Evolutionary conservation across 2,797 vertebrate species (phyloP), one percentile per base, ranked within the genome.

Genomic region (Pampus argenteus): DNA sequence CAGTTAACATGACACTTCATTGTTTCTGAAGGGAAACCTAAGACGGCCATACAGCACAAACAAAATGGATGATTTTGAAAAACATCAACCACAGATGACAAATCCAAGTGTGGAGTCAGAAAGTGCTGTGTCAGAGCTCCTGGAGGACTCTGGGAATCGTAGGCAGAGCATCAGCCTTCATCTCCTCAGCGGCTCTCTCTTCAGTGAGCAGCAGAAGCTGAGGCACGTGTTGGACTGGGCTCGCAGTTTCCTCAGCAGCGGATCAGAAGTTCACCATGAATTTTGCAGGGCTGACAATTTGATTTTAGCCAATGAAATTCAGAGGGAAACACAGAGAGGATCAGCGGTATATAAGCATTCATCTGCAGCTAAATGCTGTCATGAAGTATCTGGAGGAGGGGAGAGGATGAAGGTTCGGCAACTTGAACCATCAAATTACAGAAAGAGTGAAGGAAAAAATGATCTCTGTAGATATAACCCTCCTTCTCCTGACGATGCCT

Each of bases 131-230:
- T 62, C 58, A 64, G 71, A 69, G 3, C 61, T 50, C 29, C 69
- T 69, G 45, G 47, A 78, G 67, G 74, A 78, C 51, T 29, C 44
- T 80, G 71, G 79, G 56, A 86, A 76, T 14, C 44, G 59, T 44
- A 66, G 63, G 28, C 42, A 20, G 40, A 20, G 54, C 29, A 17
- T 84, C 58, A 63, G 83, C 66, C 65, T 84, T 61, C 55, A 48
- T 20, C 44, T 84, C 9, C 48, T 90, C 29, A 63, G 83, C 40
- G 82, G 86, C 77, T 65, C 59, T 4, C 55, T 66, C 42, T 50
- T 91, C 42, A 91, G 89, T 44, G 86, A 95, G 77, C 86, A 76
- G 62, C 86, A 92, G 79, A 95, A 93, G 78, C 86, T 95, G 20
- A 74, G 72, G 15, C 81, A 88, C 65, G 89, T 89, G 45, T 71